Base-by-base conservation (phyloP, 2,888 invertebrate species). In the Nemotelus nigrinus region DNA sequence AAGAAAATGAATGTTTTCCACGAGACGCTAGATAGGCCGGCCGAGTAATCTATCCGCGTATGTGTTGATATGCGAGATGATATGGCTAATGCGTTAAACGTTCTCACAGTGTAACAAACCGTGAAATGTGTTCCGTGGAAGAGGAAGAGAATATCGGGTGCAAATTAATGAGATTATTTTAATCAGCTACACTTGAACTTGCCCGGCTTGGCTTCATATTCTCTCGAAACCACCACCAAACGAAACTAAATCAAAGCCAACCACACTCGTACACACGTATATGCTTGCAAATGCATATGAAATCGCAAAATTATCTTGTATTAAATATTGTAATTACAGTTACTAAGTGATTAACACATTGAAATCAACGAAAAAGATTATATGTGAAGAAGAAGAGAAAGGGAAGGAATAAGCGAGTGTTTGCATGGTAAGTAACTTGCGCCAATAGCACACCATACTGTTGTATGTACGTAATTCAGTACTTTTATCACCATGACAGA, bases 151-250 rank as follows among this genome's bases (percentile, higher is more conserved):
- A 63, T 43, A 41, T 7, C 63, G 3, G 10, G 58, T 58, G 8
- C 3, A 63, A 63, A 63, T 63, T 7, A 63, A 10, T 25, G 57
- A 57, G 57, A 63, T 63, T 41, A 63, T 63, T 57, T 41, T 63
- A 63, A 63, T 63, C 63, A 41, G 39, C 25, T 63, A 63, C 43
- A 63, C 63, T 63, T 63, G 63, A 63, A 63, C 63, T 63, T 63
- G 63, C 25, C 25, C 10, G 10, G 25, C 57, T 63, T 39, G 25
- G 8, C 8, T 5, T 58, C 39, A 3, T 63, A 25, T 25, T 25
- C 25, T 25, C 25, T 25, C 25, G 25, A 25, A 25, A 25, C 25
- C 25, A 25, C 25, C 25, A 25, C 25, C 25, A 25, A 25, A 25
- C 25, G 25, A 25, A 25, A 25, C 25, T 25, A 25, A 25, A 25